Conservation (phyloP, 2,113 vertebrate genomes). For the Bujurquina vittata region DNA sequence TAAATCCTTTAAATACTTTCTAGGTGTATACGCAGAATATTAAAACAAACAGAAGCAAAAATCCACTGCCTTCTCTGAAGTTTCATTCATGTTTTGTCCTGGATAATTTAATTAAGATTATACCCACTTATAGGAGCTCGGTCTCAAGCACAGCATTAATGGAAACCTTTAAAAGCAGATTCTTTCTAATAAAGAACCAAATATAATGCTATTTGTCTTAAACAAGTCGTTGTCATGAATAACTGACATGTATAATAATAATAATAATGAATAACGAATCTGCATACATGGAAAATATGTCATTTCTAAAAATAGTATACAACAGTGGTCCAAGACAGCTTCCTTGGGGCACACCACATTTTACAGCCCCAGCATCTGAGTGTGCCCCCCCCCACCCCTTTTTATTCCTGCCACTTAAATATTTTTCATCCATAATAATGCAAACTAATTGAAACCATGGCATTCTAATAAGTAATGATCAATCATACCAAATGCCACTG, state of each 20-base stretch:
- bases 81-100: background rate
- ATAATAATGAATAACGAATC: too few species aligned
- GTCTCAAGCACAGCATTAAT: too few species aligned
- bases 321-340: background rate
- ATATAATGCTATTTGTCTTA: too few species aligned
- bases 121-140: too few species aligned
- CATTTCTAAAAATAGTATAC: background rate
- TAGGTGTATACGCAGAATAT: too few species aligned
- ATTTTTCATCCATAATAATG: background rate
- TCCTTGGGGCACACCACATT: background rate
- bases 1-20: background rate
- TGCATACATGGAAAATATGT: background rate
- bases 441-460: background rate
- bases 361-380: background rate
- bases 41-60: background rate
- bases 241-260: too few species aligned
- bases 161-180: too few species aligned
- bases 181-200: too few species aligned
- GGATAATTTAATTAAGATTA: too few species aligned
- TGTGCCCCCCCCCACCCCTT: too few species aligned
- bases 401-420: fast-evolving
- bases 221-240: too few species aligned
- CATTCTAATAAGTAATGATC: background rate
- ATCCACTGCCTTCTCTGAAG: background rate
- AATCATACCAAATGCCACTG: background rate